phyloP scores from a whole-genome alignment of 2,113 vertebrate species.

The Myocastor coypus region DNA sequence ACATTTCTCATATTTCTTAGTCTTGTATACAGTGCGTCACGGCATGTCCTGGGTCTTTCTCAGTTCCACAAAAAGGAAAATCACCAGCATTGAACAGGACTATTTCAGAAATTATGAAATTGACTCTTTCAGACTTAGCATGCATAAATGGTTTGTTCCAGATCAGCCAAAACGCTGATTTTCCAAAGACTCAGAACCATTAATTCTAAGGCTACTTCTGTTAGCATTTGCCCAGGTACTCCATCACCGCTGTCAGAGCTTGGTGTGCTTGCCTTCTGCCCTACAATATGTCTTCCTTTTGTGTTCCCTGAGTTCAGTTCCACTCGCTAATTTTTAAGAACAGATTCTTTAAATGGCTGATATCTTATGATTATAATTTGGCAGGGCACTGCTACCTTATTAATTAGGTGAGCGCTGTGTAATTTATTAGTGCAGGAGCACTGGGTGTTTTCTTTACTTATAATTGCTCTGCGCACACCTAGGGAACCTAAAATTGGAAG shows the following conservation, averaged over 20 bases:
- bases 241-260: neutral
- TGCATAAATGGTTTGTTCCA: constrained; percentile 18
- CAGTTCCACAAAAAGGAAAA: neutral
- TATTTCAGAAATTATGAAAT: constrained; percentile 22
- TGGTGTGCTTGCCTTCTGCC: neutral
- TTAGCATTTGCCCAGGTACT: neutral
- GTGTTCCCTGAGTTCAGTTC: constrained; percentile 37
- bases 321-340: constrained; percentile 56
- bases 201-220: constrained; percentile 32
- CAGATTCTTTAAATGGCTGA: constrained; percentile 61
- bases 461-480: constrained; percentile 73
- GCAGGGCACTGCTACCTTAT: constrained; percentile 72
- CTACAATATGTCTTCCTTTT: neutral
- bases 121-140: neutral
- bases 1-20: neutral
- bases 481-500: constrained; percentile 74
- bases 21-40: neutral
- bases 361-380: constrained; percentile 71
- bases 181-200: constrained; percentile 32
- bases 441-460: constrained; percentile 79
- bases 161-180: constrained; percentile 46
- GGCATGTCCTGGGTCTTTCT: neutral
- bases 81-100: neutral
- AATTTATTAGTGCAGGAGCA: constrained; percentile 76
- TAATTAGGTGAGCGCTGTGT: constrained; percentile 76